Conservation (phyloP, 2,797 vertebrate genomes). For the Premnoplex brunnescens region DNA sequence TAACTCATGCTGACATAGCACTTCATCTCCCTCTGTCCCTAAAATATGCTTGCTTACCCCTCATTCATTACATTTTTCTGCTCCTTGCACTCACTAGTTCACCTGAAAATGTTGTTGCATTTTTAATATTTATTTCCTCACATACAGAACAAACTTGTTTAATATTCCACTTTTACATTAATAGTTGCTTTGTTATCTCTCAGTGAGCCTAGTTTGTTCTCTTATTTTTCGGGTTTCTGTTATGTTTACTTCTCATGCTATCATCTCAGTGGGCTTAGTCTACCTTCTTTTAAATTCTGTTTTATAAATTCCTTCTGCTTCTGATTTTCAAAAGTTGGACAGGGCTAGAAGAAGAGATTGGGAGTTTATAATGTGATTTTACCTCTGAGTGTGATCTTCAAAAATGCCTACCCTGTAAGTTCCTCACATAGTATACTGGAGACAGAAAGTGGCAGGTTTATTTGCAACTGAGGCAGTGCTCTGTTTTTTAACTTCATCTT, state of each 20-base stretch:
- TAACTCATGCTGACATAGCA: neutral
- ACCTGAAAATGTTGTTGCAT: neutral
- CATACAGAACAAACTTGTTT: neutral
- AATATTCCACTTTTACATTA: neutral
- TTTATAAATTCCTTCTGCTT: neutral
- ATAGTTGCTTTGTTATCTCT: neutral
- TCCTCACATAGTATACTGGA: neutral
- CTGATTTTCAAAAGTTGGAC: neutral
- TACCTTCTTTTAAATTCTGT: neutral
- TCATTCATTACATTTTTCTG: neutral
- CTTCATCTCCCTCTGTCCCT: neutral
- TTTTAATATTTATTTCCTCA: neutral
- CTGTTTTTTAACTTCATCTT: neutral
- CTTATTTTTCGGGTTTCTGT: neutral
- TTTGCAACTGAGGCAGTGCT: neutral
- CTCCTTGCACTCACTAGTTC: neutral
- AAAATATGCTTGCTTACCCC: neutral
- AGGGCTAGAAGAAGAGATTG: neutral
- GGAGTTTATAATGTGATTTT: neutral
- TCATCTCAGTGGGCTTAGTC: neutral
- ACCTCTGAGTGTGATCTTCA: neutral
- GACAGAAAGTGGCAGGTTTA: neutral
- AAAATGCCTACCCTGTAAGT: neutral
- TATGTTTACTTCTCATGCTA: neutral
- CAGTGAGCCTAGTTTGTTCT: neutral